Percentiles rank a stretch among this genome's conserved stretches.
phyloP scores from a whole-genome alignment of 2,888 invertebrate genomes.

The Cancer borealis region DNA sequence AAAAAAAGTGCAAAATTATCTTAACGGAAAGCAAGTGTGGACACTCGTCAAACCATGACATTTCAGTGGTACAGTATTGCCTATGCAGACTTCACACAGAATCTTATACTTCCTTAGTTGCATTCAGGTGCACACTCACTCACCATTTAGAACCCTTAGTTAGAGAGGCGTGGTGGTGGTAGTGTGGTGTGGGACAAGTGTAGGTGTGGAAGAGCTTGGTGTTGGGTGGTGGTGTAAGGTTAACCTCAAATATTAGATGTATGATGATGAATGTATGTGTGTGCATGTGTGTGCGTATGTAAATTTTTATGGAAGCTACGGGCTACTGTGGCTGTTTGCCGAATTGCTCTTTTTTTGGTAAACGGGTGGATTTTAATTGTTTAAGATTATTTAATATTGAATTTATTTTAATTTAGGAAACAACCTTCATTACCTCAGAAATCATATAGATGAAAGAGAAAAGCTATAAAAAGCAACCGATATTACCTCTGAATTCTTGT shows the following conservation, averaged over 20 bases:
- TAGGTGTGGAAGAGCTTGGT: constrained; percentile 31
- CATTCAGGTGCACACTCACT: constrained; percentile 27
- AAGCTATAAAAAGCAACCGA: constrained; percentile 42
- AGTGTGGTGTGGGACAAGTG: constrained; percentile 38
- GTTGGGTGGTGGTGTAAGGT: constrained; percentile 31
- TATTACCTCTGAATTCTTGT: constrained; percentile 57
- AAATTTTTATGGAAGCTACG: constrained; percentile 45
- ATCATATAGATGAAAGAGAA: constrained; percentile 26
- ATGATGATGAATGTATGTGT: constrained; percentile 29
- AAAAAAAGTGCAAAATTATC: not conserved
- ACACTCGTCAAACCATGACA: constrained; percentile 2
- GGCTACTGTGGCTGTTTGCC: constrained; percentile 54
- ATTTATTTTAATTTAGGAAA: constrained; percentile 52
- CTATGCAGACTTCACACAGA: constrained; percentile 35
- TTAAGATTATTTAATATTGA: constrained; percentile 47
- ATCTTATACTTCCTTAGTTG: not conserved
- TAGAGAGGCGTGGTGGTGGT: constrained; percentile 38
- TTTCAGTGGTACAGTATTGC: constrained; percentile 36
- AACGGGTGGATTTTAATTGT: constrained; percentile 57
- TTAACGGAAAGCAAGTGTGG: constrained; percentile 15
- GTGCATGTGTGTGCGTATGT: not conserved
- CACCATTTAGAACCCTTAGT: constrained; percentile 41
- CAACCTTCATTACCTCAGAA: constrained; percentile 61
- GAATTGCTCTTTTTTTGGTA: constrained; percentile 54
- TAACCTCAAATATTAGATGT: constrained; percentile 32